Percentiles rank a stretch among this genome's conserved stretches.
Evolutionary conservation across 2,113 vertebrate genomes (phyloP).

Genomic region (Paramisgurnus dabryanus): DNA sequence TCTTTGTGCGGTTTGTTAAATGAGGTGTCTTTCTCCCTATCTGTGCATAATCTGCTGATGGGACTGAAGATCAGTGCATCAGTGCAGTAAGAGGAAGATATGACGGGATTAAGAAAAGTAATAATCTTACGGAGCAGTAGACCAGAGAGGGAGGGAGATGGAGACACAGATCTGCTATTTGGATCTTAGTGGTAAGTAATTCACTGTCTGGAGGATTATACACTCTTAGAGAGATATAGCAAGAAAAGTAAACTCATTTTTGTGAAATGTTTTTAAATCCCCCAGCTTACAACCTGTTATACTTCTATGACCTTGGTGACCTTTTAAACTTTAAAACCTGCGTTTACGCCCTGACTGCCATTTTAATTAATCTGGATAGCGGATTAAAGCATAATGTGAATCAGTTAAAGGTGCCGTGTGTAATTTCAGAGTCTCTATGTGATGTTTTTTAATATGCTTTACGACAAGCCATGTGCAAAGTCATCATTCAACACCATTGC

Average conservation of each 20-base stretch:
- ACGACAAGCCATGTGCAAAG: no score
- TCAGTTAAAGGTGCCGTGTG: no score
- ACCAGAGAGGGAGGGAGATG: constrained; percentile 2
- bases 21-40: constrained; percentile 45
- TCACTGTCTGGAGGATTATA: constrained; percentile 33
- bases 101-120: constrained; percentile 39
- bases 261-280: not conserved
- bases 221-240: not conserved
- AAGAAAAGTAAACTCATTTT: not conserved
- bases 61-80: constrained; percentile 28
- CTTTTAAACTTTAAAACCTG: not conserved
- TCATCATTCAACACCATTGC: no score
- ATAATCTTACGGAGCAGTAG: constrained; percentile 38
- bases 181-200: not conserved
- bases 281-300: not conserved
- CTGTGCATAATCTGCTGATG: constrained; percentile 46
- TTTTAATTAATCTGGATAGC: no score
- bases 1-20: constrained; percentile 50
- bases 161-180: not conserved
- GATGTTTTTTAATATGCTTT: no score
- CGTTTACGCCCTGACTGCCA: no score
- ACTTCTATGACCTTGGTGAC: not conserved
- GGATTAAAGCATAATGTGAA: no score
- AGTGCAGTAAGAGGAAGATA: constrained; percentile 20
- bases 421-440: no score